Evolutionary conservation across 2,888 invertebrate species (phyloP).

Genomic region (Amaurobius ferox): DNA sequence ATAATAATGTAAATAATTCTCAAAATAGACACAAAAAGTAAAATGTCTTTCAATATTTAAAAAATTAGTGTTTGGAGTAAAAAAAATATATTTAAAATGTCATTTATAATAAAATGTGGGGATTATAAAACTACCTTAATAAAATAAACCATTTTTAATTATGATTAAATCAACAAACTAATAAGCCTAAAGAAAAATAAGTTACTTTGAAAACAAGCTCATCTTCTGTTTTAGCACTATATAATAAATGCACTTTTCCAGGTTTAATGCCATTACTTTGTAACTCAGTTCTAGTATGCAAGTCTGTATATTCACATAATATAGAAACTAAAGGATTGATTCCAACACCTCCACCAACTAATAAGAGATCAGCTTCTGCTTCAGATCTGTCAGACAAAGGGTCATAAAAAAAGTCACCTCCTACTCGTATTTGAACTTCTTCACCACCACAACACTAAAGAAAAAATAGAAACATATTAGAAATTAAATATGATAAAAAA

Average conservation of each 20-base stretch:
- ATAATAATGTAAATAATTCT: too few species aligned
- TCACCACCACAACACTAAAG: slow-evolving; percentile 77
- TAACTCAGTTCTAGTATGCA: slow-evolving; percentile 56
- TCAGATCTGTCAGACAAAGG: slow-evolving; percentile 72
- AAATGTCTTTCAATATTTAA: too few species aligned
- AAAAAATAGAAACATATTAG: background rate
- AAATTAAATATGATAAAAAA: too few species aligned
- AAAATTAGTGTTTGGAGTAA: too few species aligned
- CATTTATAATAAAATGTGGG: too few species aligned
- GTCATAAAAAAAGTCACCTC: slow-evolving; percentile 78
- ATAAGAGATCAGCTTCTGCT: slow-evolving; percentile 75
- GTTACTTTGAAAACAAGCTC: slow-evolving; percentile 78
- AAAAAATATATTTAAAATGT: too few species aligned
- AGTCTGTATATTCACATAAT: slow-evolving; percentile 75
- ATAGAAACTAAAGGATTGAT: slow-evolving; percentile 79
- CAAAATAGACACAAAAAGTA: too few species aligned
- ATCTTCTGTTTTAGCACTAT: slow-evolving; percentile 76
- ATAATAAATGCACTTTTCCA: slow-evolving; percentile 76
- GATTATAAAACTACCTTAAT: too few species aligned
- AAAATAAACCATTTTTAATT: too few species aligned
- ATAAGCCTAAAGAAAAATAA: too few species aligned
- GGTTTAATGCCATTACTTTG: slow-evolving; percentile 24
- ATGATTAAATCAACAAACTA: too few species aligned
- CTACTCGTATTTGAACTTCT: slow-evolving; percentile 77
- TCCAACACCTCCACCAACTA: slow-evolving; percentile 79